Evolutionary conservation across 1,140 invertebrate genomes (phyloP).

Genomic region (Maniola jurtina): DNA sequence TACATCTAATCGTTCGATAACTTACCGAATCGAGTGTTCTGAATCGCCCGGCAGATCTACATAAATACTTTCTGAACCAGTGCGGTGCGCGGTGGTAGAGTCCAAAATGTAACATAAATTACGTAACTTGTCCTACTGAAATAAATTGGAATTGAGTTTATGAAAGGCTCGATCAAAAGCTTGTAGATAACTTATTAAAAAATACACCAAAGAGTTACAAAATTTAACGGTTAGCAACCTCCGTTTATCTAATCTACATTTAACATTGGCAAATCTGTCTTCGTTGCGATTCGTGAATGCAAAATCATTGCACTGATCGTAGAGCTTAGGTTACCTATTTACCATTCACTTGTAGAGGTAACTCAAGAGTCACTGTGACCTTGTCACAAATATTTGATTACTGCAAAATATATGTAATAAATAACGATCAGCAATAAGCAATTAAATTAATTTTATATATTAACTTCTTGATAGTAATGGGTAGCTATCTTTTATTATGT

Average conservation of each 20-base stretch:
- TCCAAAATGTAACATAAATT: too few species aligned
- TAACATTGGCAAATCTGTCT: background rate
- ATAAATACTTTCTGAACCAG: too few species aligned
- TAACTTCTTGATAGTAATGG: too few species aligned
- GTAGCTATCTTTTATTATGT: too few species aligned
- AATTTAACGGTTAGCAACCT: background rate
- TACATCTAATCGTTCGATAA: too few species aligned
- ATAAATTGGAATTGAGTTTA: too few species aligned
- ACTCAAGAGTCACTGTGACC: slow-evolving; percentile 32
- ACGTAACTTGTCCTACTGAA: too few species aligned
- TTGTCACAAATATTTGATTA: slow-evolving; percentile 45
- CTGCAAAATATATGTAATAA: slow-evolving; percentile 9
- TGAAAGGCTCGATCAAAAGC: too few species aligned
- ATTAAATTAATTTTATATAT: background rate
- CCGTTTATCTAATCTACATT: background rate
- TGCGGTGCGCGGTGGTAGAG: too few species aligned
- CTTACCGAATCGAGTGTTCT: too few species aligned
- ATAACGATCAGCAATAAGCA: background rate
- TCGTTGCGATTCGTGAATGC: slow-evolving; percentile 13
- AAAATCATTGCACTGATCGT: background rate
- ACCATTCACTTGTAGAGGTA: slow-evolving; percentile 36
- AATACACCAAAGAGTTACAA: background rate
- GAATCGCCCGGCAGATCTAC: too few species aligned
- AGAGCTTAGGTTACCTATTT: background rate
- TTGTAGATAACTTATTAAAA: background rate